Percentiles rank a stretch among this genome's conserved stretches.
Conservation (phyloP, 2,888 invertebrate genomes). For the Phorcus lineatus region DNA sequence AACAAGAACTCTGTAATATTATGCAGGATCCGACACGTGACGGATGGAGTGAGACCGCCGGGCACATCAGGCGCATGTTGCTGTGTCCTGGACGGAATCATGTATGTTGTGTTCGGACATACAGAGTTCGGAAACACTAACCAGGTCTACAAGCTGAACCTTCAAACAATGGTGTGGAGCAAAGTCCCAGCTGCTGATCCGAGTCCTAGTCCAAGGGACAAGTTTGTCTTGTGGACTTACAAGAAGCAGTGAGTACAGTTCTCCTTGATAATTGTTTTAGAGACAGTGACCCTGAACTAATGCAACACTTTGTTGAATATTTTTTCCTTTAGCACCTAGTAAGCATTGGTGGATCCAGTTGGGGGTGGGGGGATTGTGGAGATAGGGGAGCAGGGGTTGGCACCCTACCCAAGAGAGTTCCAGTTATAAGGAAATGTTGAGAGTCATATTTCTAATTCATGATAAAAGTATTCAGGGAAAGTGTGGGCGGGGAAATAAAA, state of each 20-base stretch:
- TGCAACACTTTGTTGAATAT: too few relatives aligned
- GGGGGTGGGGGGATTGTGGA: too few relatives aligned
- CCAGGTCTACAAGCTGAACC: slow-evolving; percentile 63
- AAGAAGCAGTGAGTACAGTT: slow-evolving; percentile 56
- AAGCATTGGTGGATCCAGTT: too few relatives aligned
- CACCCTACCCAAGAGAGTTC: too few relatives aligned
- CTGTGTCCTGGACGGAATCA: slow-evolving; percentile 54
- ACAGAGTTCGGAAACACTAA: slow-evolving; percentile 63
- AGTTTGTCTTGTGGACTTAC: slow-evolving; percentile 62
- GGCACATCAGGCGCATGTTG: slow-evolving; percentile 70
- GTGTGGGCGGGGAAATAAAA: too few relatives aligned
- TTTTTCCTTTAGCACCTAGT: too few relatives aligned
- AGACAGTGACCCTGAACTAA: too few relatives aligned
- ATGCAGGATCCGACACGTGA: slow-evolving; percentile 44
- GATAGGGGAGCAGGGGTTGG: too few relatives aligned
- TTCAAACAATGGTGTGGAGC: slow-evolving; percentile 63
- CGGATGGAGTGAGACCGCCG: slow-evolving; percentile 58
- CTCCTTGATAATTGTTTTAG: neutral
- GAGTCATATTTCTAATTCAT: too few relatives aligned
- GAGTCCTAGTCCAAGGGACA: slow-evolving; percentile 68
- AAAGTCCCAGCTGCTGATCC: slow-evolving; percentile 42
- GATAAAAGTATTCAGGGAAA: too few relatives aligned
- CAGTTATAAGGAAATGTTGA: too few relatives aligned
- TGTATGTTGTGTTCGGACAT: slow-evolving; percentile 73
- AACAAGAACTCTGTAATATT: neutral